Conservation (phyloP, 2,797 vertebrate genomes). For the Halcyon chelicuti region DNA sequence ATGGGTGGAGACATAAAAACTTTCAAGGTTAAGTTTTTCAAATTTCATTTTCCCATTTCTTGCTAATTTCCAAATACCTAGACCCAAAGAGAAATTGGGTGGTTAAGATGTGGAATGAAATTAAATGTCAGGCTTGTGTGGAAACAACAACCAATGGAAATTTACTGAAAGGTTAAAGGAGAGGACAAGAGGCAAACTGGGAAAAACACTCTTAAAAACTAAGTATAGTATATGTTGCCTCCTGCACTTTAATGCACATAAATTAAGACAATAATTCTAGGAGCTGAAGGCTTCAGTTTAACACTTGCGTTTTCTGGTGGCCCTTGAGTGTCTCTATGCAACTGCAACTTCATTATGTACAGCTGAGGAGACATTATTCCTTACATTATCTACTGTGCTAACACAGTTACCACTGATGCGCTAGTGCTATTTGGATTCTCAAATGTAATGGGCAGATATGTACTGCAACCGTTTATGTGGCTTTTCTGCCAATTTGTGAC, state of each 20-base stretch:
- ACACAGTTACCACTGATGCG: background rate
- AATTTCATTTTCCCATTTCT: background rate
- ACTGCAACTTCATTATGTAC: conserved; percentile 34
- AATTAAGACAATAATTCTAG: conserved; percentile 62
- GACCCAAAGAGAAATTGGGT: background rate
- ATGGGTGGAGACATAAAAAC: background rate
- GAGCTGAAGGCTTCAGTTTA: conserved; percentile 52
- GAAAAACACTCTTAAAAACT: conserved; percentile 49
- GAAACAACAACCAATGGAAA: background rate
- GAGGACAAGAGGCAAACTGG: conserved; percentile 60
- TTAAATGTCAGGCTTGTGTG: background rate
- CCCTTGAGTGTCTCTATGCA: conserved; percentile 35
- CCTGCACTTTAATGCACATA: conserved; percentile 37
- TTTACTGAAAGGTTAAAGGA: conserved; percentile 30
- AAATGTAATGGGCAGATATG: background rate
- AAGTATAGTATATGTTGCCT: conserved; percentile 6
- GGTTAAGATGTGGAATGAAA: background rate
- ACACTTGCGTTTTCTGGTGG: conserved; percentile 51
- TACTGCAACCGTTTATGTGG: background rate
- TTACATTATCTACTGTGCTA: conserved; percentile 6
- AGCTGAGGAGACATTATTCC: conserved; percentile 35
- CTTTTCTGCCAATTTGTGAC: background rate
- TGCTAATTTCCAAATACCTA: conserved; percentile 1
- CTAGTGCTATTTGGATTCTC: background rate
- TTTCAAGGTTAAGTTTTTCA: conserved; percentile 15